Evolutionary conservation across 2,113 vertebrate genomes (phyloP).

Genomic region (Zosterops japonicus): DNA sequence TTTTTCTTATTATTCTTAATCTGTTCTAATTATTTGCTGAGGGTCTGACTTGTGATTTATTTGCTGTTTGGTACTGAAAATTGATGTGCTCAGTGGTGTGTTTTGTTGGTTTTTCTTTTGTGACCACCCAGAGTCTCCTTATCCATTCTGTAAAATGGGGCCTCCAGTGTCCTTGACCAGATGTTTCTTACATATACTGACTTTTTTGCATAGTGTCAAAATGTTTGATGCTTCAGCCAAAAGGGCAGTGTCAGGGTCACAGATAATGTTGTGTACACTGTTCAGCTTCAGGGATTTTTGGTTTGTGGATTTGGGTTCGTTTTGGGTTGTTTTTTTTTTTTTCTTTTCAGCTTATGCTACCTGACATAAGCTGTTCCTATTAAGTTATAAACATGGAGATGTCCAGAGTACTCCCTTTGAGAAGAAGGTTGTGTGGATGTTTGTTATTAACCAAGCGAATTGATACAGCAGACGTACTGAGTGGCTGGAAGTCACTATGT

Average conservation of each 20-base stretch:
- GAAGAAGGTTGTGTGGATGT: background rate
- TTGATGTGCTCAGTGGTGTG: background rate
- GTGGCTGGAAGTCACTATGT: background rate
- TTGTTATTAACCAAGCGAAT: background rate
- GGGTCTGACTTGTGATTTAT: background rate
- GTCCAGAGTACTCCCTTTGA: background rate
- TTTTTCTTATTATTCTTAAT: background rate
- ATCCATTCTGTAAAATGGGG: background rate
- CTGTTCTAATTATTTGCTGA: background rate
- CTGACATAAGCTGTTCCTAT: background rate
- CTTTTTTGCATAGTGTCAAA: conserved; percentile 13
- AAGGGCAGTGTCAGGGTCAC: conserved; percentile 13
- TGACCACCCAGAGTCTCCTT: conserved; percentile 19
- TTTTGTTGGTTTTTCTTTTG: background rate
- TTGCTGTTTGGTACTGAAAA: background rate
- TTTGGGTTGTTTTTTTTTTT: background rate
- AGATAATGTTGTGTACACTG: conserved; percentile 36
- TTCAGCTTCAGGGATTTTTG: background rate
- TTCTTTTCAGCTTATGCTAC: background rate
- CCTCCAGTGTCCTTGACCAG: conserved; percentile 8
- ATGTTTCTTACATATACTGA: conserved; percentile 3
- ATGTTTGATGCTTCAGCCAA: conserved; percentile 21
- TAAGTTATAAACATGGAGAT: background rate
- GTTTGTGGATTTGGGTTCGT: background rate
- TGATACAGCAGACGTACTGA: background rate